Conservation (phyloP, 2,797 vertebrate genomes). For the Platyrinchus mystaceus region DNA sequence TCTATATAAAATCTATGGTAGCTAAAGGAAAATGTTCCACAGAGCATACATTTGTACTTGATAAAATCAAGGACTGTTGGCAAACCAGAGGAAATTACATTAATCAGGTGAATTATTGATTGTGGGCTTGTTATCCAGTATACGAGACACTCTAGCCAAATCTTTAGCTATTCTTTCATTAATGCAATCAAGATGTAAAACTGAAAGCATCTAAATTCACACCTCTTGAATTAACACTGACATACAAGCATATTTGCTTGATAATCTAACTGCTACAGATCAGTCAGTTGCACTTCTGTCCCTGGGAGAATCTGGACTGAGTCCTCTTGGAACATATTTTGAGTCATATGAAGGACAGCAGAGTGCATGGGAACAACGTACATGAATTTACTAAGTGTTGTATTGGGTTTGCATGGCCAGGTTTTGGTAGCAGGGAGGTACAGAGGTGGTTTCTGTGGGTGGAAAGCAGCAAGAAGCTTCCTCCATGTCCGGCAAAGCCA, state of each 20-base stretch:
- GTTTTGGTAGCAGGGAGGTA: neutral
- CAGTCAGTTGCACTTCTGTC: neutral
- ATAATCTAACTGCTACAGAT: neutral
- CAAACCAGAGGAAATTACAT: neutral
- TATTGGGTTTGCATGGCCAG: neutral
- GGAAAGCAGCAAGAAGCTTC: neutral
- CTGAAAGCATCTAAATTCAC: neutral
- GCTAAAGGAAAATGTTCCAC: neutral
- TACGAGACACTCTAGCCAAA: neutral
- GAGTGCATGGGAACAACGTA: neutral
- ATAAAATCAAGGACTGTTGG: neutral
- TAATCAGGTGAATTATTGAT: neutral
- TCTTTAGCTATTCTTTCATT: neutral
- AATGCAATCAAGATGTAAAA: neutral
- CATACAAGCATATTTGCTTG: neutral
- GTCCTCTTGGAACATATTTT: neutral
- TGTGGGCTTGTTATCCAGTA: neutral
- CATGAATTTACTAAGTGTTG: neutral
- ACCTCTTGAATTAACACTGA: neutral
- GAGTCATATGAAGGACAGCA: neutral
- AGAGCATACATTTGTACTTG: neutral
- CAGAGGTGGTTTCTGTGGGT: neutral
- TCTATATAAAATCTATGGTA: neutral
- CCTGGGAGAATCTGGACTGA: neutral
- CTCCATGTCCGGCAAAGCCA: neutral